A percentile compares a stretch with the other conserved stretches of the same genome.
These are phyloP conservation scores for Leptopilina clavipes DNA, from an alignment of 1,140 invertebrate species.

Conservation along the genomic window DNA sequence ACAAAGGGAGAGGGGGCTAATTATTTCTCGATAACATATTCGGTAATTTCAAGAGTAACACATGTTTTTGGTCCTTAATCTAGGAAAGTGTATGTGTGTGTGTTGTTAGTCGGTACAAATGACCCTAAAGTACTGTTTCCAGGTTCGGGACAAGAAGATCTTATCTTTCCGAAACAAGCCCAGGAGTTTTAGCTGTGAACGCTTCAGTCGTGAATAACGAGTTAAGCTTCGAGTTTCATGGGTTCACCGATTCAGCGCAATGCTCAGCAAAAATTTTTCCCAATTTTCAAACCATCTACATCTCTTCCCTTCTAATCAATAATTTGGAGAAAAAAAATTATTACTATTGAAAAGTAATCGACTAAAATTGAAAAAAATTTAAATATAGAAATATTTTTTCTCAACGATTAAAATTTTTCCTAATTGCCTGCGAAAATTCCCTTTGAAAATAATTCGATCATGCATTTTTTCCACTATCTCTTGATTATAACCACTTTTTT, in stretches of 20 bases:
- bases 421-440: too few species aligned
- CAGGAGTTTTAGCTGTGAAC: slow-evolving; percentile 22
- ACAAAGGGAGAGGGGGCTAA: not conserved
- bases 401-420: too few species aligned
- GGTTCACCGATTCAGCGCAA: slow-evolving; percentile 1
- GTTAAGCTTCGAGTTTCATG: slow-evolving; percentile 5
- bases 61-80: slow-evolving; percentile 12
- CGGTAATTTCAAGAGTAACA: not conserved
- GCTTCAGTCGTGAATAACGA: slow-evolving; percentile 22
- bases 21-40: slow-evolving; percentile 9
- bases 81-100: not conserved
- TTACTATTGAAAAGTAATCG: too few species aligned
- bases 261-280: not conserved
- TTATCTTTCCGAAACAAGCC: slow-evolving; percentile 8
- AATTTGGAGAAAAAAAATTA: too few species aligned
- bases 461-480: too few species aligned
- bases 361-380: too few species aligned
- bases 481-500: too few species aligned
- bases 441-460: too few species aligned
- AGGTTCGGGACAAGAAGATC: slow-evolving; percentile 14
- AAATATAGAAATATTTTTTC: too few species aligned
- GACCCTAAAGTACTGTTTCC: slow-evolving; percentile 9
- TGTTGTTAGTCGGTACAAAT: slow-evolving; percentile 6
- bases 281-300: not conserved
- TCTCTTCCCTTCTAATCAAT: not conserved